Evolutionary conservation across 2,113 vertebrate species (phyloP), one percentile per base, ranked within the genome.

Genomic region (Ursus arctos): DNA sequence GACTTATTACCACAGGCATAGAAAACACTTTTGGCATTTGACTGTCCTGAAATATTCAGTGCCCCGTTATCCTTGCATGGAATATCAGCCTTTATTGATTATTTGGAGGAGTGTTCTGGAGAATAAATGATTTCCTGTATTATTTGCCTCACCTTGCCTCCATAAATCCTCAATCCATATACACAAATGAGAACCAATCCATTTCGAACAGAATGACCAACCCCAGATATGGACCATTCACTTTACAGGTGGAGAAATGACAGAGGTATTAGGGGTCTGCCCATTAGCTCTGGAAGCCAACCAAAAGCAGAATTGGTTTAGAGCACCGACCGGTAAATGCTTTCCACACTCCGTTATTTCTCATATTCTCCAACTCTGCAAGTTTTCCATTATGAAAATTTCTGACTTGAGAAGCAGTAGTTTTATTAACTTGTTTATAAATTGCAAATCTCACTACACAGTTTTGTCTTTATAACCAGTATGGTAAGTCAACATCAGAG

Each of bases 361-460:
- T 89, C 43, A n/a, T 63, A 92, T 86, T 55, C 55, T 69, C n/a
- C 21, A 96, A 76, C 16, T 85, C 49, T 83, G 13, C 3, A 85
- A 57, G 26, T 47, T 85, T 96, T 96, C 83, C 9, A 47, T 67
- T 79, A 80, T 74, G 2, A 97, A 90, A 88, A 72, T 22, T 65
- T 88, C 55, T 36, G 6, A 40, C 63, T 82, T 88, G 43, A 88
- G 9, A 76, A 93, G 55, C 13, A 81, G 24, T 90, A 88, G 18
- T 49, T 26, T 87, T 82, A 87, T 57, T 47, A 85, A 47, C 6
- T 24, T 76, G 5, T 49, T 14, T 51, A 40, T 55, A 95, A 92
- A 65, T 28, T 91, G 0, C 51, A 67, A 51, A 13, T 80, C 53
- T 80, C 43, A 81, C 22, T 51, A 18, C 2, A 79, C 53, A 69